Evolutionary conservation across 2,888 invertebrate species (phyloP), one percentile per base, ranked within the genome.

Genomic region (Drosophila histrio): DNA sequence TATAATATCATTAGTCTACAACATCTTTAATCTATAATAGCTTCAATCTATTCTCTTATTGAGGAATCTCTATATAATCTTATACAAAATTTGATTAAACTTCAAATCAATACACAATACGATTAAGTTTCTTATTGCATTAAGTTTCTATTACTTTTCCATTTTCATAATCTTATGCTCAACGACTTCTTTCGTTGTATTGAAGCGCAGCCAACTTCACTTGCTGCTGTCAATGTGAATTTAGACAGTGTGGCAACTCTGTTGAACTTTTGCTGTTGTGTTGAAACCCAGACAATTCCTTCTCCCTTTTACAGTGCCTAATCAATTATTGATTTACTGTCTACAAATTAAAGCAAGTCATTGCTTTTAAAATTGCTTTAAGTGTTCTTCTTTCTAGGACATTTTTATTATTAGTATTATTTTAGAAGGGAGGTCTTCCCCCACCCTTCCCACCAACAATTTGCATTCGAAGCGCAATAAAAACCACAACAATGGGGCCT

Each of bases 391-490:
- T 43, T 36, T 15, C 32, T 59, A 28, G 34, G 43, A 61, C 77
- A 72, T 53, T 56, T 59, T 50, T 36, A 6, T 17, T 15, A 17
- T 9, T 13, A 9, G 11, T 43, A 43, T 43, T 44, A 26, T 15
- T 24, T 26, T 6, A n/a, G n/a, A n/a, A n/a, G n/a, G n/a, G 2
- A 26, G 4, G 24, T 9, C 19, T 17, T 28, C 7, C 19, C 28
- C 47, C 28, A 54, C 47, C 47, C 49, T 44, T 17, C 41, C 53
- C 50, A 22, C 47, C 38, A 46, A 60, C 72, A 72, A 77, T 81
- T 80, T 85, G 62, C 72, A 54, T 56, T 65, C 28, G 43, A 39
- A 64, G 68, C 24, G 65, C 49, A 58, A 67, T 64, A 83, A 66
- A 38, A 54, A 52, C 41, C 36, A 43, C 9, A 50, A 41, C 36